A percentile compares a stretch with the other conserved stretches of the same genome.
Evolutionary conservation across 2,797 vertebrate species (phyloP).

Genomic region (Perodicticus potto): DNA sequence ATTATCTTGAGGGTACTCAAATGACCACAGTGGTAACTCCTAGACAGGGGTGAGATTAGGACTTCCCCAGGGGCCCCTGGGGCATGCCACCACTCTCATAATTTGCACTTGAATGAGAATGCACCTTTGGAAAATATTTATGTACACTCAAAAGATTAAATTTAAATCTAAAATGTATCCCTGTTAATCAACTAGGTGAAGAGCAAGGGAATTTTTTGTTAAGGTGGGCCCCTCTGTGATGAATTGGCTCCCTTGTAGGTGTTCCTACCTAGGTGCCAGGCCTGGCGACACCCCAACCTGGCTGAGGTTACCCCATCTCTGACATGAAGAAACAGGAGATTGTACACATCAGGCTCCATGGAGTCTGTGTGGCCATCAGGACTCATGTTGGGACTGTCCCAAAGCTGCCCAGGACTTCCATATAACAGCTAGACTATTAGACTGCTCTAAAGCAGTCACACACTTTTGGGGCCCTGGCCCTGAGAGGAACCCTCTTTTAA

Average conservation of each 20-base stretch:
- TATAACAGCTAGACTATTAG: neutral
- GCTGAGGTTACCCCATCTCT: neutral
- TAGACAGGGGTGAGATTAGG: neutral
- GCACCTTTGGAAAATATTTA: conserved; percentile 29
- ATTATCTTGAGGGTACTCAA: neutral
- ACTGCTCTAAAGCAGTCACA: neutral
- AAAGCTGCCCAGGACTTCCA: neutral
- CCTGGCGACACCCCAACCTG: neutral
- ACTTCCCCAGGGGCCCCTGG: neutral
- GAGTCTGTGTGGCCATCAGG: no score
- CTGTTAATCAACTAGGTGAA: neutral
- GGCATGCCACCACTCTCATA: neutral
- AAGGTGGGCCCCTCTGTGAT: neutral
- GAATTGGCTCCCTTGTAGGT: neutral
- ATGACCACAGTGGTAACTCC: neutral
- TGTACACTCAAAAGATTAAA: neutral
- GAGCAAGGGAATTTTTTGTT: neutral
- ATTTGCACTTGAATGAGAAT: neutral
- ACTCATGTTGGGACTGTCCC: no score
- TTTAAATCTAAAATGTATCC: neutral
- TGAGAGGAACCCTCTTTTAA: neutral
- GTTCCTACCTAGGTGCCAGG: neutral
- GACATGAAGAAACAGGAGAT: neutral
- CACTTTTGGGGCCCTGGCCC: neutral
- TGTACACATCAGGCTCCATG: neutral